Evolutionary conservation across 2,797 vertebrate species (phyloP), one percentile per base, ranked within the genome.

Genomic region (Oreochromis grahami): DNA sequence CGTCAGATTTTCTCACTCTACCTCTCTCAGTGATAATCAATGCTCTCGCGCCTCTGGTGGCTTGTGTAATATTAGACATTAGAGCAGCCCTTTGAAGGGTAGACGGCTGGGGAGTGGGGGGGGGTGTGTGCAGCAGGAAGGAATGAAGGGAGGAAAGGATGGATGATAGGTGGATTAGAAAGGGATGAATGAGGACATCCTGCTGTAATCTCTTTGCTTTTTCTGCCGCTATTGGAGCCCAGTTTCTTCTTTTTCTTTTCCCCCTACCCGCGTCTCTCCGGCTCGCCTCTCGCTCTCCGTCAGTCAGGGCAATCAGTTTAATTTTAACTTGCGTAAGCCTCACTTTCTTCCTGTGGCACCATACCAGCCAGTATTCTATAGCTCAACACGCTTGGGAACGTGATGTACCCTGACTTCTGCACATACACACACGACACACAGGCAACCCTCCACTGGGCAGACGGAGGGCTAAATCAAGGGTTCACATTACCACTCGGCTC

Each of bases 121-220:
- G 79, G 77, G 79, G 68, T 84, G 79, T 52, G 86, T 36, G 32
- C 36, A 24, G 90, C 83, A 94, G 94, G 88, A 90, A 81, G 77
- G 89, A 89, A 87, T 80, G 87, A 80, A 86, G 65, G 79, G 85
- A 91, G 89, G 89, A 91, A 87, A 82, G 78, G 85, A 88, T 87
- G 92, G 91, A 92, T 93, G 93, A 92, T 91, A 93, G 92, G 88
- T 89, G 92, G 95, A 96, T 96, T 96, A 96, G 84, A 92, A 85
- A 82, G 85, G 91, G 94, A 95, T 95, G 91, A 95, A 94, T 91
- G 89, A 77, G 89, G 92, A 95, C 93, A 93, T 96, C 95, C 94
- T 95, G 95, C 84, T 86, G 86, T 95, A 96, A 95, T 96, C 90
- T 88, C 82, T 85, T 36, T 78, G 82, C 90, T 88, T 87, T 88